phyloP scores from a whole-genome alignment of 2,113 vertebrate genomes.

The Piaya cayana region DNA sequence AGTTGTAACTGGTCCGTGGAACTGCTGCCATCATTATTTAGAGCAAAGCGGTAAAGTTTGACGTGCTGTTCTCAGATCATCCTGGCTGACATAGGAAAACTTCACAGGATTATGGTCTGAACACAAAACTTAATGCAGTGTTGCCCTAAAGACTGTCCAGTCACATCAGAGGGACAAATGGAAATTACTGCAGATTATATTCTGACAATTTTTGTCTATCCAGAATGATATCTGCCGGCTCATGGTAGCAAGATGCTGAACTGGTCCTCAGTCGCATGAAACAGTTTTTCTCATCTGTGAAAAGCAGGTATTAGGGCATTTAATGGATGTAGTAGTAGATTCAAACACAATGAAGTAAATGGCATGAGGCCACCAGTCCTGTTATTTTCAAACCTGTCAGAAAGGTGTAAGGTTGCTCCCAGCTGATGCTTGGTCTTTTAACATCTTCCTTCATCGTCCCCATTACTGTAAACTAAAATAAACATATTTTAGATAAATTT shows the following conservation, averaged over 20 bases:
- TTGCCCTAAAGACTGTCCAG: neutral
- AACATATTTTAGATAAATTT: neutral
- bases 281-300: slow-evolving; percentile 19
- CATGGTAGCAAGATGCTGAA: neutral
- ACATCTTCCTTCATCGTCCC: neutral
- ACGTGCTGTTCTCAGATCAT: neutral
- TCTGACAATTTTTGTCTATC: neutral
- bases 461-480: neutral
- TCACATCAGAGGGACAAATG: neutral
- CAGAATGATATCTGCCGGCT: neutral
- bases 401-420: neutral
- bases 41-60: neutral
- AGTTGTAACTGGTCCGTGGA: neutral
- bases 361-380: neutral
- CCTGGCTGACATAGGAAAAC: neutral
- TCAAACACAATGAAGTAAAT: neutral
- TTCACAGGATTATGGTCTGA: neutral
- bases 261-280: neutral
- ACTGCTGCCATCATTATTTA: neutral
- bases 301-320: slow-evolving; percentile 10
- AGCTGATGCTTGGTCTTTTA: neutral
- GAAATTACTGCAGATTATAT: neutral
- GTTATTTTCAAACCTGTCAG: neutral
- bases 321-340: neutral
- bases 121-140: neutral